Evolutionary conservation across 1,140 invertebrate species (phyloP), one percentile per base, ranked within the genome.

Genomic region (Pseudomyrmex gracilis): DNA sequence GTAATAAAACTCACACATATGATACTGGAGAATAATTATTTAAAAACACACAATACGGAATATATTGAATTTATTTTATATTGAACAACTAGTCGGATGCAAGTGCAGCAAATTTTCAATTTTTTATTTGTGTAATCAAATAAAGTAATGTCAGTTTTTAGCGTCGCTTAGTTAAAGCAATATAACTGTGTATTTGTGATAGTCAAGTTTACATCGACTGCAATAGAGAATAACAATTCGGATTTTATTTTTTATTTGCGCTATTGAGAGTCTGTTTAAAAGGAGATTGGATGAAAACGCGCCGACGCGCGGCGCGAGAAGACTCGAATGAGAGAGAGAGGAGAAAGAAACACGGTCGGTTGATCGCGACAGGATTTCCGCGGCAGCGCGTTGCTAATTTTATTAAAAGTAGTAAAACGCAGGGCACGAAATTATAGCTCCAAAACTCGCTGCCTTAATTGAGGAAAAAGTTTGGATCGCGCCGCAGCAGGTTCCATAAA

Each of bases 401-500:
- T 73, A 74, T 82, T 82, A 82, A 82, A 82, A 82, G 78, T 82
- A 74, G 49, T 74, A 61, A 82, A 74, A 74, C 60, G 70, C 57
- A 51, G 57, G 3, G 47, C 51, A 63, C 78, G 34, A 82, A 82
- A 82, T 74, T 74, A 74, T 82, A 74, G 57, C 70, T 74, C 2
- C 24, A n/a, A 74, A 82, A 74, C 60, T 74, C 24, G 71, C 78
- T 82, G 17, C 78, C 70, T 82, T 74, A 82, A 82, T 74, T 74
- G 71, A 22, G 49, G 49, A 74, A 82, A 82, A 82, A 74, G 70
- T 82, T 82, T 82, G 49, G 70, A 74, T 82, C 57, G 61, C 49
- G 71, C 78, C 78, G 24, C 66, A 80, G 49, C 58, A 49, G 49
- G 49, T 73, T 82, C 47, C 47, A 82, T 82, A 74, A 82, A 74